A percentile compares a stretch with the other conserved stretches of the same genome.
phyloP scores from a whole-genome alignment of 2,113 vertebrate genomes.

The Caloenas nicobarica region DNA sequence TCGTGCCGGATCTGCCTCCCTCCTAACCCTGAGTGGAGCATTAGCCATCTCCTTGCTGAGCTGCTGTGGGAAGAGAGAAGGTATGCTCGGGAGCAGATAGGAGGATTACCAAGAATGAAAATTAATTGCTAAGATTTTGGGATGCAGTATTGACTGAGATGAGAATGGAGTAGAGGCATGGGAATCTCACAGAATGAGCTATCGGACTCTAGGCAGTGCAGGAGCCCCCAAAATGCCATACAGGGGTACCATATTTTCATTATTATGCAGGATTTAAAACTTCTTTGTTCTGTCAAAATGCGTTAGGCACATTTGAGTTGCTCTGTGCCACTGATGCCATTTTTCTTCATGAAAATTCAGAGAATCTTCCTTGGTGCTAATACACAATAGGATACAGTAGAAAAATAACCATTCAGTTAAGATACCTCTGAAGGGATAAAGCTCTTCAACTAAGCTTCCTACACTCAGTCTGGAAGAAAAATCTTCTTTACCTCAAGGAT shows the following conservation, averaged over 20 bases:
- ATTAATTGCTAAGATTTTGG: neutral
- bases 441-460: neutral
- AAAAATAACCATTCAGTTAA: neutral
- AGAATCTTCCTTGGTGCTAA: neutral
- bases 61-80: neutral
- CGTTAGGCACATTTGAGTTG: neutral
- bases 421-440: neutral
- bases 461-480: neutral
- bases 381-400: neutral
- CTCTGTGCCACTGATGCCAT: neutral
- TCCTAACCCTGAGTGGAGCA: neutral
- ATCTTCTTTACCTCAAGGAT: neutral
- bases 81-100: neutral
- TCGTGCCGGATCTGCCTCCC: neutral
- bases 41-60: neutral
- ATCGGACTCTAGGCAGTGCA: neutral
- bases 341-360: neutral
- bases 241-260: neutral
- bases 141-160: neutral
- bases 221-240: too few relatives aligned
- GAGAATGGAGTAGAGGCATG: accelerated
- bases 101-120: neutral
- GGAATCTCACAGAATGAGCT: neutral
- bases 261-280: neutral
- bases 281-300: neutral